Conservation (phyloP, 2,888 invertebrate genomes). For the Hydrotaea diabolus region DNA sequence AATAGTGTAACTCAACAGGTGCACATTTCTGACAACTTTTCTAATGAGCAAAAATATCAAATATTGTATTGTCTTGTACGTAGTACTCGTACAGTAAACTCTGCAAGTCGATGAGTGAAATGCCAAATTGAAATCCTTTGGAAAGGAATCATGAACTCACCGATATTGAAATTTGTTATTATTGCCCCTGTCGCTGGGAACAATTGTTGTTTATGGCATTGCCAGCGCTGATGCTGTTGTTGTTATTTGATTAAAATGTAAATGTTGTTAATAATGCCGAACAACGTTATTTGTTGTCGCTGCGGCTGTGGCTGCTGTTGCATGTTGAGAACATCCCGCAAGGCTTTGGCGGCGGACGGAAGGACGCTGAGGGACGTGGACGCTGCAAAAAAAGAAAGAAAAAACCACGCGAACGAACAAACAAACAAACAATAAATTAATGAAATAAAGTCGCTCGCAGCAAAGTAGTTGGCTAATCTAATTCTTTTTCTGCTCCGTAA, state of each 20-base stretch:
- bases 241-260: conserved; percentile 55
- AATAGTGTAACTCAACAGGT: too few species aligned
- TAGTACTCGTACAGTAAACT: not conserved
- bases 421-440: conserved; percentile 44
- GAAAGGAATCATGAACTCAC: not conserved
- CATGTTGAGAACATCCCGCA: not conserved
- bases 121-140: not conserved
- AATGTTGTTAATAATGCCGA: conserved; percentile 54
- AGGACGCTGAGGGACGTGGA: not conserved
- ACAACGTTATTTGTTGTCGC: not conserved
- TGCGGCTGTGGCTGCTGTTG: not conserved
- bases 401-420: not conserved
- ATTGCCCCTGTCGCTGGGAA: not conserved
- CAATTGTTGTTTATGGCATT: conserved; percentile 26
- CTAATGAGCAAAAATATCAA: not conserved
- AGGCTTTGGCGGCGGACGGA: conserved; percentile 28
- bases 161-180: not conserved
- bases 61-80: too few species aligned
- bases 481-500: conserved; percentile 26
- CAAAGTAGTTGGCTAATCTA: conserved; percentile 61
- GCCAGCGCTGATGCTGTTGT: not conserved
- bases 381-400: not conserved
- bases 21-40: too few species aligned
- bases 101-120: not conserved
- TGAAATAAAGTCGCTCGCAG: conserved; percentile 37